Evolutionary conservation across 2,888 invertebrate species (phyloP).

Genomic region (Macaria notata): DNA sequence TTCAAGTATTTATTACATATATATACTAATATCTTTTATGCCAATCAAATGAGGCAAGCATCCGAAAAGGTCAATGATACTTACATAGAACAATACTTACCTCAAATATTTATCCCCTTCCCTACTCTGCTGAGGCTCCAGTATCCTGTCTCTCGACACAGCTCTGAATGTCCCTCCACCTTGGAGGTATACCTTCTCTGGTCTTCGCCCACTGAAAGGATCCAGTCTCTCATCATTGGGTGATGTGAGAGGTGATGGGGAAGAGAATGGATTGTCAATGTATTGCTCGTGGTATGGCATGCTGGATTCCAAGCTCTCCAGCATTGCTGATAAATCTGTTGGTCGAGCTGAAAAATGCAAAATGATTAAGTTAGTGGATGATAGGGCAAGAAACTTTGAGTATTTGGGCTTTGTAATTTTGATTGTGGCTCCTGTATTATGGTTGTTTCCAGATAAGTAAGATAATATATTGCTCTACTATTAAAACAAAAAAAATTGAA

Average conservation of each 20-base stretch:
- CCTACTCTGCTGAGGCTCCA: slow-evolving; percentile 67
- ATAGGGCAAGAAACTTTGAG: too few species aligned
- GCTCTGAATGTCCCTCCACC: slow-evolving; percentile 76
- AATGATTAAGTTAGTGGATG: too few species aligned
- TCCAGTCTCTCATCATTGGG: slow-evolving; percentile 72
- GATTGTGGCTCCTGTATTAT: too few species aligned
- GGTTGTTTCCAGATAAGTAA: too few species aligned
- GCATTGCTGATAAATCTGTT: slow-evolving; percentile 70
- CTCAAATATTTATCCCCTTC: slow-evolving; percentile 75
- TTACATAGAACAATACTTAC: slow-evolving; percentile 37
- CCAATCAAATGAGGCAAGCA: too few species aligned
- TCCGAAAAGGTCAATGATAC: too few species aligned
- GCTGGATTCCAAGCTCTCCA: slow-evolving; percentile 68
- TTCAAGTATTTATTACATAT: too few species aligned
- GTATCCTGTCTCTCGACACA: slow-evolving; percentile 71
- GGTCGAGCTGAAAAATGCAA: slow-evolving; percentile 62
- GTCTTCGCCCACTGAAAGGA: slow-evolving; percentile 62
- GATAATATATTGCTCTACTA: too few species aligned
- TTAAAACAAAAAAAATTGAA: too few species aligned
- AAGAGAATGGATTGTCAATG: slow-evolving; percentile 78
- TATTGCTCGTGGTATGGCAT: slow-evolving; percentile 72
- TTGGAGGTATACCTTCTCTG: slow-evolving; percentile 75
- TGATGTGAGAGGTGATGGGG: slow-evolving; percentile 76
- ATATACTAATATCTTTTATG: too few species aligned
- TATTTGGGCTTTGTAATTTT: too few species aligned